Base-by-base conservation (phyloP, 2,113 vertebrate genomes). In the Gracilinanus agilis region DNA sequence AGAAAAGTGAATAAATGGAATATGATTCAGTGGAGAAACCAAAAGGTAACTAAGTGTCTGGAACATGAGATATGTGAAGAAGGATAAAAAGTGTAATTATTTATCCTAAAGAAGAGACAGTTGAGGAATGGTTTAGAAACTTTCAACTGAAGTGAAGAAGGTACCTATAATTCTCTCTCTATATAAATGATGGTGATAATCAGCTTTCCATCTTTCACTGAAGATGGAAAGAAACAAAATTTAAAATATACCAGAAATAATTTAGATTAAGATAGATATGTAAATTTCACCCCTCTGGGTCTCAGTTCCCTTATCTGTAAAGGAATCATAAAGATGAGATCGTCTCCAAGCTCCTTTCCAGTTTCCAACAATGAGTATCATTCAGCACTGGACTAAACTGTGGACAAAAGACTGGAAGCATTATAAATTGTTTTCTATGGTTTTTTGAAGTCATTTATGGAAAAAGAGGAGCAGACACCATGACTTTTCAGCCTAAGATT, bases 1-100 rank as follows among this genome's bases (percentile, higher is more conserved):
- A 95, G 89, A 61, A 95, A 93, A 55, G 88, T 10, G 23, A 95
- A 96, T 55, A 97, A 96, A 94, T 0, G 34, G 2, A 89, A 75
- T 90, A 93, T 58, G 55, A 67, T 34, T 91, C 58, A 88, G 94
- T 94, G 88, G 55, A 88, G 40, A 96, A 96, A 75, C 40, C 93
- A 94, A 92, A 92, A 55, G 5, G 0, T 58, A 91, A 95, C 90
- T 92, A 90, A 94, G 11, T 25, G 90, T 89, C 29, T 90, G n/a
- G 21, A 61, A 24, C 91, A 16, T 1, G 91, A 53, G 61, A 34
- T 23, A 88, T 44, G 13, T 90, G 49, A 97, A 97, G 58, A 40
- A 90, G 91, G 25, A 56, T 92, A 93, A 83, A 40, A 83, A 83
- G 67, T 83, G 19, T 2, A 83, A 40, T 83, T 83, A 96, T 88